Conservation (phyloP, 2,888 invertebrate species). For the Pharmacophagus antenor region DNA sequence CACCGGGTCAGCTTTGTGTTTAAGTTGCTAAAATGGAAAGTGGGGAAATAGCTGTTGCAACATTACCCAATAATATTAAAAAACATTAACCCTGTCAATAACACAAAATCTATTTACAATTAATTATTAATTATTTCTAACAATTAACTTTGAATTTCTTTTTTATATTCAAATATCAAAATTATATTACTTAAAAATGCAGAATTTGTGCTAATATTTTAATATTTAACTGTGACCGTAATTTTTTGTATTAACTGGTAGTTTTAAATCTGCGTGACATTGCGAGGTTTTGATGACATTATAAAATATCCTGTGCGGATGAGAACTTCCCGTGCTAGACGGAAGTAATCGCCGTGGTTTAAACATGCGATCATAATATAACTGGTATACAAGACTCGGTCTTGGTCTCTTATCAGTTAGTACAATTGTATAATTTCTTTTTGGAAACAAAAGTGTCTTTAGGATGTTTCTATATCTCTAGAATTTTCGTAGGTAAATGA, state of each 20-base stretch:
- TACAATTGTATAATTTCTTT: no score
- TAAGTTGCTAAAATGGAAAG: constrained; percentile 6
- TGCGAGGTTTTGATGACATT: constrained; percentile 20
- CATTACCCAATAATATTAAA: neutral
- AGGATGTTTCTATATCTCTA: no score
- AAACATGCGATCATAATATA: constrained; percentile 6
- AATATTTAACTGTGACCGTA: neutral
- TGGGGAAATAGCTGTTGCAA: constrained; percentile 2
- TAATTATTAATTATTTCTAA: no score
- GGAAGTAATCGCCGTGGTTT: constrained; percentile 14
- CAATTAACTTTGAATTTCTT: no score
- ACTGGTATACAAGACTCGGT: neutral
- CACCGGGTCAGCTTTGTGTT: constrained; percentile 25
- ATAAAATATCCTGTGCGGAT: constrained; percentile 26
- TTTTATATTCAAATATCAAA: no score
- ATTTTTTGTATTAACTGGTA: neutral
- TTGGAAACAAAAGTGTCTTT: no score
- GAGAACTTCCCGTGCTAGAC: constrained; percentile 24
- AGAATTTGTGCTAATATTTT: neutral
- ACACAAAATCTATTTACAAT: no score
- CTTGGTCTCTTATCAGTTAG: no score
- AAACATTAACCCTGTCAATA: no score
- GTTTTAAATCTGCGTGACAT: neutral
- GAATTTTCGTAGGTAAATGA: no score
- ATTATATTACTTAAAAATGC: no score